These are phyloP conservation scores for Spatulosminthurus flaviceps DNA, from an alignment of 2,888 invertebrate genomes.

Conservation along the genomic window DNA sequence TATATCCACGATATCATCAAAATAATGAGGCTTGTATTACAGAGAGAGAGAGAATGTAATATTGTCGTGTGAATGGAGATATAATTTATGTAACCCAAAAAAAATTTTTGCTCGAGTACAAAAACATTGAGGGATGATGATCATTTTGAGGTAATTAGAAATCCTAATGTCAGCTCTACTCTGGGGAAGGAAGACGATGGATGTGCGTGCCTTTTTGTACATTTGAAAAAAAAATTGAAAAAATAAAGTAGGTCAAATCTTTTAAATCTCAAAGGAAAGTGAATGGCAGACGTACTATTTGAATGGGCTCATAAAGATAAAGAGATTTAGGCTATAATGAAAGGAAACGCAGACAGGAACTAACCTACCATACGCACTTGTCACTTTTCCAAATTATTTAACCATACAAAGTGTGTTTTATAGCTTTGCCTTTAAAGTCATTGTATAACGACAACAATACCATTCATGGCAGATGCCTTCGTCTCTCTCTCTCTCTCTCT, in stretches of 20 bases:
- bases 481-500: background rate
- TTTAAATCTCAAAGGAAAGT: conserved; percentile 18
- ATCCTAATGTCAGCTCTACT: conserved; percentile 21
- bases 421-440: background rate
- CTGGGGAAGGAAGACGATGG: background rate
- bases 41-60: too few relatives aligned
- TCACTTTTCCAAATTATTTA: conserved; percentile 12
- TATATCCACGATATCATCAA: too few relatives aligned
- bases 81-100: conserved; percentile 12
- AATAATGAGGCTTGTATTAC: too few relatives aligned
- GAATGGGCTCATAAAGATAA: too few relatives aligned
- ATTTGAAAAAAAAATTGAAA: background rate
- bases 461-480: conserved; percentile 5
- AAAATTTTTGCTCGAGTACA: background rate
- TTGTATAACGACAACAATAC: background rate
- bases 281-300: background rate
- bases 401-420: background rate
- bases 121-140: background rate
- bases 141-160: conserved; percentile 12
- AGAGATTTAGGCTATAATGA: too few relatives aligned
- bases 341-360: conserved; percentile 22
- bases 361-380: conserved; percentile 34
- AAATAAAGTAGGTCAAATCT: conserved; percentile 1
- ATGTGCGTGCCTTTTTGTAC: too few relatives aligned
- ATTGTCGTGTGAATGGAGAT: too few relatives aligned